Conservation (phyloP, 2,888 invertebrate genomes). For the Ernsta delagoae region DNA sequence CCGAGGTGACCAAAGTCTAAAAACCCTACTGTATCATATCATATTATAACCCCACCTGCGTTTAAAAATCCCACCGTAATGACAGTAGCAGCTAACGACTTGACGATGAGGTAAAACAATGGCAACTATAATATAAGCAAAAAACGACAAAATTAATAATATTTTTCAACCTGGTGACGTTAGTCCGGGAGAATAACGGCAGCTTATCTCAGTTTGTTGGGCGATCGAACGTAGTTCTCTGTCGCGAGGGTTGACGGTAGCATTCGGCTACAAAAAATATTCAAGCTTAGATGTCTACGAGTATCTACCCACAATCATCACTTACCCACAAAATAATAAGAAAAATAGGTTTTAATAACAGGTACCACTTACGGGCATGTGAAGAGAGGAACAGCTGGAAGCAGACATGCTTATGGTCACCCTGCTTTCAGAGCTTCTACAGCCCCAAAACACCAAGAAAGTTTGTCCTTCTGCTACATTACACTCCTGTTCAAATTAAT, state of each 20-base stretch:
- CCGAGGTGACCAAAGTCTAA: too few relatives aligned
- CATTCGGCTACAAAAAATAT: conserved; percentile 32
- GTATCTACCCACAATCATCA: too few relatives aligned
- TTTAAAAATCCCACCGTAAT: too few relatives aligned
- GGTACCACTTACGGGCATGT: conserved; percentile 54
- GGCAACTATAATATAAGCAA: too few relatives aligned
- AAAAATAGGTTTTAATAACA: not conserved
- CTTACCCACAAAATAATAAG: too few relatives aligned
- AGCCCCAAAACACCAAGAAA: conserved; percentile 72
- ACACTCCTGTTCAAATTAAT: conserved; percentile 59
- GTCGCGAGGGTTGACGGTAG: conserved; percentile 48
- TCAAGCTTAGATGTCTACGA: not conserved
- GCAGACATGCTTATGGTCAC: conserved; percentile 70
- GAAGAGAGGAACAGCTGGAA: conserved; percentile 69
- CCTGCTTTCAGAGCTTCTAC: conserved; percentile 64
- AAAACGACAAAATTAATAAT: too few relatives aligned
- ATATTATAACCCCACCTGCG: too few relatives aligned
- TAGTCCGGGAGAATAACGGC: conserved; percentile 60
- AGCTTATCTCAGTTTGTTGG: conserved; percentile 76
- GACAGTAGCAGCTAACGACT: too few relatives aligned
- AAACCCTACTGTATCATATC: too few relatives aligned
- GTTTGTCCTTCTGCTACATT: conserved; percentile 70
- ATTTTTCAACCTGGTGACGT: conserved; percentile 56
- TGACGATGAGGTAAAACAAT: too few relatives aligned
- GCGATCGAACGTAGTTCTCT: conserved; percentile 63